Conservation (phyloP, 2,797 vertebrate species). For the Zonotrichia albicollis region DNA sequence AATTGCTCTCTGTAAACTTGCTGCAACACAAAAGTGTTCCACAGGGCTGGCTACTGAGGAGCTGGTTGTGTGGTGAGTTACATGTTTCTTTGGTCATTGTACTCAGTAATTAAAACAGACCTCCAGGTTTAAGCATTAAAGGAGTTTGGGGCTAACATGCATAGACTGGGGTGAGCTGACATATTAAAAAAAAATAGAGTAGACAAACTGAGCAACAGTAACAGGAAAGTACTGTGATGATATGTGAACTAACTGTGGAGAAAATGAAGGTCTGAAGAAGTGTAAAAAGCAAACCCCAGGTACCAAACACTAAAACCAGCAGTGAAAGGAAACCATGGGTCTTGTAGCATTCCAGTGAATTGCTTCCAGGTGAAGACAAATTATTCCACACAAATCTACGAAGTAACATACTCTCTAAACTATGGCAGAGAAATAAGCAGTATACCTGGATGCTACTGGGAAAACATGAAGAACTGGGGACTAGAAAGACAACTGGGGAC, state of each 20-base stretch:
- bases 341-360: neutral
- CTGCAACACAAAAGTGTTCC: neutral
- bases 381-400: neutral
- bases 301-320: neutral
- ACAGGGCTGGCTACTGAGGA: neutral
- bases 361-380: fast-evolving
- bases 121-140: neutral
- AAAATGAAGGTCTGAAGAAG: neutral
- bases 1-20: neutral
- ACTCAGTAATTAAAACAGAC: neutral
- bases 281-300: neutral
- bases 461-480: neutral
- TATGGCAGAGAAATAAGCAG: neutral
- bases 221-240: neutral
- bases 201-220: neutral
- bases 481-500: too few species aligned
- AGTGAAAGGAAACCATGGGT: neutral
- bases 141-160: neutral
- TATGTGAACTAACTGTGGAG: neutral
- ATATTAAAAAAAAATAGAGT: neutral
- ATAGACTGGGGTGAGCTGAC: neutral
- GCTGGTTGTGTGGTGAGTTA: neutral
- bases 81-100: neutral
- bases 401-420: neutral
- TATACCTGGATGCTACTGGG: fast-evolving